These are phyloP conservation scores for Sinohyriopsis cumingii DNA, from an alignment of 2,888 invertebrate genomes.

Conservation along the genomic window DNA sequence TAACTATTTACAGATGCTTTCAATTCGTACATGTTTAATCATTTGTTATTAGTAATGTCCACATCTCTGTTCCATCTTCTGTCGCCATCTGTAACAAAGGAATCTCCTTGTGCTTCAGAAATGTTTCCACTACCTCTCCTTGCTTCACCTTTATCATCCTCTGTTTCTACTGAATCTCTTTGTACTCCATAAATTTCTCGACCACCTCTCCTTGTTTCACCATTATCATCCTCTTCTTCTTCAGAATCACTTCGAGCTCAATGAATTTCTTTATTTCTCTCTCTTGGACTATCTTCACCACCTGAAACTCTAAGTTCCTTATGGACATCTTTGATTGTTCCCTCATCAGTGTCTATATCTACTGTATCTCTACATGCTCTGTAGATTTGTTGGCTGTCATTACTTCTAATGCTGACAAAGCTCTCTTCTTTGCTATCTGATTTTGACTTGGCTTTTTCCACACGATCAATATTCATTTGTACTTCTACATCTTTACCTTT, in stretches of 20 bases:
- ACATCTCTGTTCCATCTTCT: conserved; percentile 34
- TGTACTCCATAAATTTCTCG: neutral
- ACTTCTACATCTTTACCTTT: neutral
- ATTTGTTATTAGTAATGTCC: conserved; percentile 24
- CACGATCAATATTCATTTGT: neutral
- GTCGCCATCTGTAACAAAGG: conserved; percentile 31
- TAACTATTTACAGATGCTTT: no score
- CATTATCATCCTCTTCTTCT: conserved; percentile 4
- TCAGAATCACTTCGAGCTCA: neutral
- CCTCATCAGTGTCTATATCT: neutral
- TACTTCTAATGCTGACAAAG: neutral
- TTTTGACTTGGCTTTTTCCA: neutral
- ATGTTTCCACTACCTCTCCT: neutral
- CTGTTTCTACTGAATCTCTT: conserved; percentile 2
- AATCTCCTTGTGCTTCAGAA: conserved; percentile 1
- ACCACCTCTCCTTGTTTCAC: conserved; percentile 3
- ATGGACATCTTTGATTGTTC: conserved; percentile 4
- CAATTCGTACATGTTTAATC: neutral
- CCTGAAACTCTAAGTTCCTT: neutral
- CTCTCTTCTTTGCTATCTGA: conserved; percentile 1
- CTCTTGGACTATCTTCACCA: neutral
- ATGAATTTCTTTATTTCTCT: conserved; percentile 7
- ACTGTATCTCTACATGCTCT: neutral
- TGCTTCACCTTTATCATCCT: conserved; percentile 7
- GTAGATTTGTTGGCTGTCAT: neutral